Percentiles rank a stretch among this genome's conserved stretches.
Conservation (phyloP, 2,797 vertebrate genomes). For the Pangasius djambal region DNA sequence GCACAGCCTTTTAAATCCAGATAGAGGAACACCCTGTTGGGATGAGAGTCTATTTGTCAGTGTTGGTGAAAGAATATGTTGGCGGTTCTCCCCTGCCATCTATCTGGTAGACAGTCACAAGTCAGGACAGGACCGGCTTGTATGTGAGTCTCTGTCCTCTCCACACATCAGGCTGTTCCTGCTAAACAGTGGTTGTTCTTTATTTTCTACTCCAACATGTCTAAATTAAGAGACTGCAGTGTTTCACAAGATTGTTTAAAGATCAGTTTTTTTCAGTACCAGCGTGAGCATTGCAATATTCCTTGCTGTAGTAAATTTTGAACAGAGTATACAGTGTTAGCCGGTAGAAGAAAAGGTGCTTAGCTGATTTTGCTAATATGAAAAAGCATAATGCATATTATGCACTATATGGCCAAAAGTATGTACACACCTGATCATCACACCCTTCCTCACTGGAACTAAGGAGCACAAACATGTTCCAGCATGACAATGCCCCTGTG, state of each 20-base stretch:
- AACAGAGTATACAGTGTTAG: neutral
- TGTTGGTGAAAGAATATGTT: conserved; percentile 14
- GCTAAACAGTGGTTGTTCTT: neutral
- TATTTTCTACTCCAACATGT: neutral
- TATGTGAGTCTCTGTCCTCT: conserved; percentile 1
- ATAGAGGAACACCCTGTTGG: conserved; percentile 1
- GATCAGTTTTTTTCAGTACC: neutral
- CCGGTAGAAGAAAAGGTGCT: neutral
- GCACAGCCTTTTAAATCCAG: conserved; percentile 16
- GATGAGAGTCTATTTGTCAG: conserved; percentile 20
- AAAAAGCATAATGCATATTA: neutral
- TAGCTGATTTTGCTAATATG: neutral
- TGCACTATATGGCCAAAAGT: neutral
- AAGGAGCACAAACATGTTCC: neutral
- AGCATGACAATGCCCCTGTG: neutral
- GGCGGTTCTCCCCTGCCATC: neutral
- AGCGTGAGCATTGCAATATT: neutral
- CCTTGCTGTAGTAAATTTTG: neutral
- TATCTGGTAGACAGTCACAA: conserved; percentile 32
- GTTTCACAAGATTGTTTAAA: neutral
- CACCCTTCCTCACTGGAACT: neutral
- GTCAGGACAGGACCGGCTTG: conserved; percentile 38
- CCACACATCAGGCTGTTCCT: conserved; percentile 13
- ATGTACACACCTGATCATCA: neutral
- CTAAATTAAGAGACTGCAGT: neutral